Percentiles rank a stretch among this genome's conserved stretches.
These are phyloP conservation scores for Zosterops pallidus DNA, from an alignment of 2,113 vertebrate genomes.

Conservation along the genomic window DNA sequence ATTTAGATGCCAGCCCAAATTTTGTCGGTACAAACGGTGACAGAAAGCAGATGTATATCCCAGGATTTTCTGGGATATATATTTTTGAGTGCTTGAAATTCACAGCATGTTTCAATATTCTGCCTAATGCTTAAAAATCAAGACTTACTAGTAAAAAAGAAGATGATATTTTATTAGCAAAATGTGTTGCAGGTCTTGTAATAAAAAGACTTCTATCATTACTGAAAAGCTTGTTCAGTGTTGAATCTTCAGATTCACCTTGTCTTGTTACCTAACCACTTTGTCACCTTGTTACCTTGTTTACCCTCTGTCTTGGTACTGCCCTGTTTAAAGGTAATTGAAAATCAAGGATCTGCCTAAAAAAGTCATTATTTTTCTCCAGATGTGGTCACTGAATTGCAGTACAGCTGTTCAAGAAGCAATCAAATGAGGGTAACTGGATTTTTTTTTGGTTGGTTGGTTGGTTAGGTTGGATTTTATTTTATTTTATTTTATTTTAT, in stretches of 20 bases:
- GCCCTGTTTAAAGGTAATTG: not conserved
- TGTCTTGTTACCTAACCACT: not conserved
- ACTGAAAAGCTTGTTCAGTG: not conserved
- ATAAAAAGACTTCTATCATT: not conserved
- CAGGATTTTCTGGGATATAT: not conserved
- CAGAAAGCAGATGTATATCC: not conserved
- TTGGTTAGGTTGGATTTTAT: no score
- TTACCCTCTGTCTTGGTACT: not conserved
- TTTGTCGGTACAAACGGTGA: not conserved
- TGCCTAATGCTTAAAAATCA: not conserved
- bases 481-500: no score
- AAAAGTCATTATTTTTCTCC: not conserved
- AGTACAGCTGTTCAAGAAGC: not conserved
- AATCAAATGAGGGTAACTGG: not conserved
- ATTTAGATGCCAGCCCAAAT: not conserved
- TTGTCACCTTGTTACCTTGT: not conserved
- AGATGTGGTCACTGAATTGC: not conserved
- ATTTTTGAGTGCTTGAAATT: constrained; percentile 23
- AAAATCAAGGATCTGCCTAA: not conserved
- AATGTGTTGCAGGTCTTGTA: not conserved
- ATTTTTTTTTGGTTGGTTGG: not conserved
- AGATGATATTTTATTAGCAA: not conserved
- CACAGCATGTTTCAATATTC: not conserved
- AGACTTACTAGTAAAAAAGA: not conserved
- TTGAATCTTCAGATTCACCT: not conserved